phyloP scores from a whole-genome alignment of 2,113 vertebrate genomes.

The Hiodon tergisus region DNA sequence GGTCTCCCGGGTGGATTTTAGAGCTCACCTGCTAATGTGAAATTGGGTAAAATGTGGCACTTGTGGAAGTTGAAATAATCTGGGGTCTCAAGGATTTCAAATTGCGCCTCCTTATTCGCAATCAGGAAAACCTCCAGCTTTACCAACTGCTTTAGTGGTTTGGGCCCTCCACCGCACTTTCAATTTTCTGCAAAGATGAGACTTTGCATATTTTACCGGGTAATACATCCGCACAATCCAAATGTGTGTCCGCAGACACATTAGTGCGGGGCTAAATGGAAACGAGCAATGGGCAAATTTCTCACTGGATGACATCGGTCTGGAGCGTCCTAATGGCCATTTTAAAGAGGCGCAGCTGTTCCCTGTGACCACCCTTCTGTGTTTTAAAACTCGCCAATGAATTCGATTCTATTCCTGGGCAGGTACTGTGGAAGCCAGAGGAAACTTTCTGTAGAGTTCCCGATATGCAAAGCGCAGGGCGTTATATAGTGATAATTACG shows the following conservation, averaged over 20 bases:
- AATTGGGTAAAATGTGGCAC: neutral
- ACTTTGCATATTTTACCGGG: conserved; percentile 6
- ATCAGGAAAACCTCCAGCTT: neutral
- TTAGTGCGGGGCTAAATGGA: conserved; percentile 3
- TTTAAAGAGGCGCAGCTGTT: conserved; percentile 60
- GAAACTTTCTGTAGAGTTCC: too few species aligned
- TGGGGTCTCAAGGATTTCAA: neutral
- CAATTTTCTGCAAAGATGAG: conserved; percentile 1
- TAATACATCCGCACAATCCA: neutral
- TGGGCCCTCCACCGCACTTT: neutral
- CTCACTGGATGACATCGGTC: conserved; percentile 46
- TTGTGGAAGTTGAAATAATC: neutral
- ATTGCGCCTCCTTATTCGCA: neutral
- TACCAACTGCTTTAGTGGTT: neutral
- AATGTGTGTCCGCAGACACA: neutral
- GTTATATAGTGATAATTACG: too few species aligned
- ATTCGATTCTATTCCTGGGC: too few species aligned
- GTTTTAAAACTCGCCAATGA: too few species aligned
- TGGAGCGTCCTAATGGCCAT: conserved; percentile 46
- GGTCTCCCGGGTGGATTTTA: too few species aligned
- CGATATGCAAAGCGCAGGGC: too few species aligned
- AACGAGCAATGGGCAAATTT: conserved; percentile 41
- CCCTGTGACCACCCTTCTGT: conserved; percentile 30
- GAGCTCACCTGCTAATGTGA: neutral
- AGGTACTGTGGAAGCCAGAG: too few species aligned